Evolutionary conservation across 92 coral and sea anemone genomes (phyloP).

Genomic region (Epizoanthus fatuus): DNA sequence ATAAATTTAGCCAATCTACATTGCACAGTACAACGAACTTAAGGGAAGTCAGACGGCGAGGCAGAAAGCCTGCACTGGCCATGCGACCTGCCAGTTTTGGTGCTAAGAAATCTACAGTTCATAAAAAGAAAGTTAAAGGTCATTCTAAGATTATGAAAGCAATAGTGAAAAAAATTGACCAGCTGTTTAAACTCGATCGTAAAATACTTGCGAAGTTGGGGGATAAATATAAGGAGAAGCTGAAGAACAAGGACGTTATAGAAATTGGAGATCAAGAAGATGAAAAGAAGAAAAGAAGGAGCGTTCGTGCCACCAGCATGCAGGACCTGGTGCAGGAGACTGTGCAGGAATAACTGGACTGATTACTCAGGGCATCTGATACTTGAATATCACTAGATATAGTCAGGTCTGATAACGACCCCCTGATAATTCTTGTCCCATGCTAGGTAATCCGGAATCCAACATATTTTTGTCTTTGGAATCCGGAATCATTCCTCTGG

Average conservation of each 20-base stretch:
- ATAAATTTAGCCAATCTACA: not conserved
- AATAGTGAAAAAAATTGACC: constrained; percentile 72
- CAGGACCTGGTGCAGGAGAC: constrained; percentile 25
- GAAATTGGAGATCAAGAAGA: not conserved
- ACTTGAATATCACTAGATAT: too few species aligned
- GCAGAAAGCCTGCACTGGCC: not conserved
- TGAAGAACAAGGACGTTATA: not conserved
- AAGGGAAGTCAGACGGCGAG: not conserved
- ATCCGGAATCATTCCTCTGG: too few species aligned
- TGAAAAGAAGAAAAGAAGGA: constrained; percentile 9
- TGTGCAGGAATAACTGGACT: constrained; percentile 14
- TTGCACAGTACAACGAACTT: not conserved
- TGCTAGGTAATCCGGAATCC: too few species aligned
- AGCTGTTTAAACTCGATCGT: constrained; percentile 70
- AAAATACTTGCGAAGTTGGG: constrained; percentile 47
- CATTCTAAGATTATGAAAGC: constrained; percentile 32
- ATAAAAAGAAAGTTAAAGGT: constrained; percentile 10
- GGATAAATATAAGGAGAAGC: not conserved
- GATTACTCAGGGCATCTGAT: too few species aligned
- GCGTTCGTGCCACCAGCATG: constrained; percentile 31
- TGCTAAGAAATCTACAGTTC: constrained; percentile 29
- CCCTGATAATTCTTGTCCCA: too few species aligned
- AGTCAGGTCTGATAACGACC: too few species aligned
- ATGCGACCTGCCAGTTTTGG: not conserved
- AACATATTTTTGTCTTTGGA: too few species aligned